phyloP scores from a whole-genome alignment of 2,113 vertebrate species.

The rat (Rattus norvegicus) region GRCr8 NC_086031.1:80444001-80444500 shows the following conservation, averaged over 20 bases:
- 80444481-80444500: no score
- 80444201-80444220: neutral
- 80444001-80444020: neutral
- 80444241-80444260: no score
- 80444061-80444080: neutral
- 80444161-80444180: neutral
- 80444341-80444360: neutral
- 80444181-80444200: neutral
- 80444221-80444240: no score
- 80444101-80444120: neutral
- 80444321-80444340: neutral
- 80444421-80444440: no score
- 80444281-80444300: neutral
- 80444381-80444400: neutral
- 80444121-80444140: neutral
- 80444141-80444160: neutral
- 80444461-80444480: no score
- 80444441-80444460: no score
- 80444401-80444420: no score
- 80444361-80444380: neutral
- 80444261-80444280: no score
- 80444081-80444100: neutral
- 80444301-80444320: neutral
- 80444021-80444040: accelerated
- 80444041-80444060: neutral